These are phyloP conservation scores for Pelvicachromis taeniatus DNA, from an alignment of 2,113 vertebrate genomes.

Conservation along the genomic window DNA sequence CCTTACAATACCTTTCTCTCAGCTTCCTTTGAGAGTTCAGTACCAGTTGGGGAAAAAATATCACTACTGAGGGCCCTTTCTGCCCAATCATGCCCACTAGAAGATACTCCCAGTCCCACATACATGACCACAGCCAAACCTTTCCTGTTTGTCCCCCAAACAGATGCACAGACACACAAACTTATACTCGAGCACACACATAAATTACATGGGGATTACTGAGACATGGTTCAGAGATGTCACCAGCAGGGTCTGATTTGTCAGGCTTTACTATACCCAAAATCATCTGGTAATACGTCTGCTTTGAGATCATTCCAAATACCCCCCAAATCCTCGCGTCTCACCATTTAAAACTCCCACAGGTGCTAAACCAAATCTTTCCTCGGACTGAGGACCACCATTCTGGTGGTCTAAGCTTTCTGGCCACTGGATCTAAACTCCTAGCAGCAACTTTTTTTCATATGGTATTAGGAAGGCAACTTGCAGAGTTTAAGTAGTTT, in stretches of 20 bases:
- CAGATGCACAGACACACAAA: neutral
- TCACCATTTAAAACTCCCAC: conserved; percentile 61
- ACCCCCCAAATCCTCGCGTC: conserved; percentile 53
- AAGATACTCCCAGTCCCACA: neutral
- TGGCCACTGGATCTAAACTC: conserved; percentile 21
- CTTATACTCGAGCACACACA: conserved; percentile 14
- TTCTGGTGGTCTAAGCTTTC: conserved; percentile 52
- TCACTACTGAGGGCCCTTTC: conserved; percentile 31
- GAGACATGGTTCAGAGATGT: conserved; percentile 41
- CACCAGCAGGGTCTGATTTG: conserved; percentile 45
- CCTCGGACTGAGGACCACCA: conserved; percentile 43
- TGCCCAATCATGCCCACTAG: neutral
- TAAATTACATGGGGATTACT: conserved; percentile 43
- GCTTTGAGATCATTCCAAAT: conserved; percentile 62
- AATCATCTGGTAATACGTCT: conserved; percentile 56
- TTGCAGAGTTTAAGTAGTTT: neutral
- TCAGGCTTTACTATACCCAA: conserved; percentile 57
- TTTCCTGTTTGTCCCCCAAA: neutral
- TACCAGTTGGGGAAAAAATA: conserved; percentile 30
- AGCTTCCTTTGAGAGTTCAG: conserved; percentile 7
- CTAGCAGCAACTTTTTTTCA: neutral
- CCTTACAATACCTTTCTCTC: neutral
- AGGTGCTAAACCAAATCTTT: conserved; percentile 63
- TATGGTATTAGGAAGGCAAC: accelerated
- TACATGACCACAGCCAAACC: conserved; percentile 11